Conservation (phyloP, 2,888 invertebrate genomes). For the Mythimna vitellina region DNA sequence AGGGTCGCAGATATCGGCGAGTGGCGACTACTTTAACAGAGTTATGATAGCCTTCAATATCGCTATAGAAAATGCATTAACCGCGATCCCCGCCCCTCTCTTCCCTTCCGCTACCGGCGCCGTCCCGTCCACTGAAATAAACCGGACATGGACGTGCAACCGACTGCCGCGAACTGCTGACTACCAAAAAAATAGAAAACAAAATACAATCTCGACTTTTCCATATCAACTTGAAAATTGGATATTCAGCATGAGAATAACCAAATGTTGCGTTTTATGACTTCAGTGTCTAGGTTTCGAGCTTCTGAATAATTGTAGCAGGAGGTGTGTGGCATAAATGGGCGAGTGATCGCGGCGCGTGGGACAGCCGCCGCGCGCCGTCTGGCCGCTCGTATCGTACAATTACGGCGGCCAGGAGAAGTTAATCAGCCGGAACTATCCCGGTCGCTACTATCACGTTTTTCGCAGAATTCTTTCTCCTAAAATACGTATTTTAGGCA, state of each 20-base stretch:
- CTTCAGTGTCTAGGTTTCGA: background rate
- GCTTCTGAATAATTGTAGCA: background rate
- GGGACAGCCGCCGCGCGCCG: background rate
- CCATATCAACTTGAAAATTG: conserved; percentile 14
- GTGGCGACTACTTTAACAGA: background rate
- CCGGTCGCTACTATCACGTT: background rate
- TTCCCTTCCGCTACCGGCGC: background rate
- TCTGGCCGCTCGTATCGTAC: background rate
- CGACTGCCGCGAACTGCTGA: conserved; percentile 6
- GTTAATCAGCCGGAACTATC: conserved; percentile 16
- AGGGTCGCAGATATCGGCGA: background rate
- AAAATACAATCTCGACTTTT: conserved; percentile 13
- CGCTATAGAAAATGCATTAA: conserved; percentile 7
- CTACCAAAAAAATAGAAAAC: conserved; percentile 17
- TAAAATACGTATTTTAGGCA: background rate
- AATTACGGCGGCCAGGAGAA: conserved; percentile 3
- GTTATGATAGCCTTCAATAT: conserved; percentile 17
- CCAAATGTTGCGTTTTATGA: conserved; percentile 1
- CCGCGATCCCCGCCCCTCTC: background rate
- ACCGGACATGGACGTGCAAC: background rate
- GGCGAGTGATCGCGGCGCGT: conserved; percentile 2
- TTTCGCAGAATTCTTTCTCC: conserved; percentile 6
- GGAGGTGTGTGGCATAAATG: background rate
- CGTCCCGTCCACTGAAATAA: background rate
- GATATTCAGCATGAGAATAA: background rate